Evolutionary conservation across 2,797 vertebrate genomes (phyloP).

Genomic region (Esox lucius): DNA sequence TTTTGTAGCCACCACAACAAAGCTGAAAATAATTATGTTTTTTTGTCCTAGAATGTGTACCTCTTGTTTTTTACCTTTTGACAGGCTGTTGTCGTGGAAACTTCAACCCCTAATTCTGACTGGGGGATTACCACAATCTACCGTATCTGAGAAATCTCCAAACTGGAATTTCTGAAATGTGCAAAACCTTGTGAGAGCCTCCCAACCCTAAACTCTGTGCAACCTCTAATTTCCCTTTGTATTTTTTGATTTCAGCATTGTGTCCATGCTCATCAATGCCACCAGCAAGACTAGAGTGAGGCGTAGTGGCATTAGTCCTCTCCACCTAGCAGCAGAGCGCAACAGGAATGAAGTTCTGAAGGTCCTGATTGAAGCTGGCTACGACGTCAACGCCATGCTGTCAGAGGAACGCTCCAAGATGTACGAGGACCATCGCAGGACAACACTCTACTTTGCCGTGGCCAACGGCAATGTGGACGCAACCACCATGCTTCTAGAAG

Average conservation of each 20-base stretch:
- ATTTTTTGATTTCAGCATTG: constrained; percentile 69
- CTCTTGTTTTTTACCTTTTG: too few relatives aligned
- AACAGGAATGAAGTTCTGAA: constrained; percentile 82
- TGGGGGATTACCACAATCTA: not conserved
- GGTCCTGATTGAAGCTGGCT: constrained; percentile 80
- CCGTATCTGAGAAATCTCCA: not conserved
- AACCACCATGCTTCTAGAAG: constrained; percentile 79
- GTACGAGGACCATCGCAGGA: constrained; percentile 84
- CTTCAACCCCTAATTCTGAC: not conserved
- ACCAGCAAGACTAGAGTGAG: constrained; percentile 80
- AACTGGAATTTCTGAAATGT: not conserved
- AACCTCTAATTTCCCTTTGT: not conserved
- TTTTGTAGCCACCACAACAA: too few relatives aligned
- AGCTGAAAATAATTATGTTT: too few relatives aligned
- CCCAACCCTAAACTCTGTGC: not conserved
- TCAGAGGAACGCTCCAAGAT: constrained; percentile 78
- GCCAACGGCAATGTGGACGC: constrained; percentile 81
- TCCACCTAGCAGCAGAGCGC: constrained; percentile 85
- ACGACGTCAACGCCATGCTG: constrained; percentile 79
- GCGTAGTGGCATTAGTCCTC: constrained; percentile 83
- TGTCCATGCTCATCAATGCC: constrained; percentile 80
- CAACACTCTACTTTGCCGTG: constrained; percentile 83
- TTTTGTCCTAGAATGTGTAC: too few relatives aligned
- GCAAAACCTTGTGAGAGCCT: not conserved
- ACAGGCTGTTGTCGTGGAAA: too few relatives aligned